phyloP scores from a whole-genome alignment of 2,888 invertebrate species.

The Microctonus hyperodae region DNA sequence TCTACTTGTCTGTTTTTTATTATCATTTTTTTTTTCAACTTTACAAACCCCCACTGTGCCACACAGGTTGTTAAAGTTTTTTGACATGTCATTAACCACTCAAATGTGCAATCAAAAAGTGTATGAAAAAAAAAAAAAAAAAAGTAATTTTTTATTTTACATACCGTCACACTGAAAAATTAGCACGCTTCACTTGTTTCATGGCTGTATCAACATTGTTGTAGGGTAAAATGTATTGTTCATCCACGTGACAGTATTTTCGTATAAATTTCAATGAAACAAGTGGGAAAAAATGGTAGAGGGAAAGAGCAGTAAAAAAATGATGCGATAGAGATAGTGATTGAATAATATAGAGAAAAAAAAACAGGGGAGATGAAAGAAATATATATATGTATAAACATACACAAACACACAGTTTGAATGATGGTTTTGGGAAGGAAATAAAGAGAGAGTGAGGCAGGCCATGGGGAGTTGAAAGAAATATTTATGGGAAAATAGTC shows the following conservation, averaged over 20 bases:
- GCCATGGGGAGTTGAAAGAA: conserved; percentile 39
- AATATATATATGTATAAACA: background rate
- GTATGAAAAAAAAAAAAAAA: background rate
- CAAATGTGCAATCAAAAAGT: background rate
- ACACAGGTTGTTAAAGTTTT: conserved; percentile 9
- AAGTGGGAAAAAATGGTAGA: conserved; percentile 28
- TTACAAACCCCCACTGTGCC: background rate
- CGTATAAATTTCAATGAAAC: conserved; percentile 55
- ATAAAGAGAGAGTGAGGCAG: conserved; percentile 45
- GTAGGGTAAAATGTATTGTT: background rate
- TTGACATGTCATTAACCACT: conserved; percentile 2
- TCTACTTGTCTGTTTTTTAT: background rate
- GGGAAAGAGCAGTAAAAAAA: background rate
- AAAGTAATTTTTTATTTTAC: background rate
- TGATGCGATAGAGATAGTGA: background rate
- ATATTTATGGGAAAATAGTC: conserved; percentile 40
- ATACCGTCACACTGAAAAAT: background rate
- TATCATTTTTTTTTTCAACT: no score
- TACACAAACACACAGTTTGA: background rate
- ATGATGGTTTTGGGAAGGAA: conserved; percentile 14
- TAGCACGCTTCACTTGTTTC: background rate
- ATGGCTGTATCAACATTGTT: background rate
- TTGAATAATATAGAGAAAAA: conserved; percentile 5
- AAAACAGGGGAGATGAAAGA: background rate
- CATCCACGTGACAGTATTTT: conserved; percentile 34